Base-by-base conservation (phyloP, 2,797 vertebrate species). In the Rhinogobio ventralis region DNA sequence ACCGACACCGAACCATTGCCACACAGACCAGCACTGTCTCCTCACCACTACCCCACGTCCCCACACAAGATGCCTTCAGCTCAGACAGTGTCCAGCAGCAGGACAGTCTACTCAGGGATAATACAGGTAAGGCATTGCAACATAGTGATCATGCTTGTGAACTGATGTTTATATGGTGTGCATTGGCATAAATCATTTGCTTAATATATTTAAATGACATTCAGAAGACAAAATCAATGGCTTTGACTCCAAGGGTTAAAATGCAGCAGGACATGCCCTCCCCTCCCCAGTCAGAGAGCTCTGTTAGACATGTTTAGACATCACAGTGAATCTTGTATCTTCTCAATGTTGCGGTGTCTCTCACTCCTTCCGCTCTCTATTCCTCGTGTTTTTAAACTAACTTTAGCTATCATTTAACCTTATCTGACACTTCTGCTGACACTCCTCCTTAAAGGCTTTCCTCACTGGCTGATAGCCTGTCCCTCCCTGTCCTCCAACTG, bases 391-490 rank as follows among this genome's bases (percentile, higher is more conserved):
- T 67, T 83, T 81, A 85, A 66, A 80, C 83, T 87, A 17, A 85
- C 45, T 25, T 85, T 79, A 88, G 85, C 73, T 13, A 64, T 85
- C 76, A 28, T 45, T 85, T 64, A 85, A 42, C 82, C 86, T 82
- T 49, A 62, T 28, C 74, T 74, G n/a, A 60, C 84, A 84, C 72
- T 64, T 85, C 39, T 72, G 81, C 81, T 72, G 79, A 81, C 85
- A 81, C 81, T 87, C 90, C 85, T 89, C 90, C 89, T 91, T 85
- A 46, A 85, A 88, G 68, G 74, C 85, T 82, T 76, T 87, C 73
- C 83, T 79, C 62, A 72, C 82, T 87, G 84, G 71, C 62, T 84
- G 51, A 90, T 85, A 33, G 85, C 87, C 89, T 68, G 85, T 80
- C 89, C 89, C 91, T 86, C n/a, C 91, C 91, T 88, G 86, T 62